Evolutionary conservation across 2,797 vertebrate species (phyloP).

Genomic region (Lophius americanus): DNA sequence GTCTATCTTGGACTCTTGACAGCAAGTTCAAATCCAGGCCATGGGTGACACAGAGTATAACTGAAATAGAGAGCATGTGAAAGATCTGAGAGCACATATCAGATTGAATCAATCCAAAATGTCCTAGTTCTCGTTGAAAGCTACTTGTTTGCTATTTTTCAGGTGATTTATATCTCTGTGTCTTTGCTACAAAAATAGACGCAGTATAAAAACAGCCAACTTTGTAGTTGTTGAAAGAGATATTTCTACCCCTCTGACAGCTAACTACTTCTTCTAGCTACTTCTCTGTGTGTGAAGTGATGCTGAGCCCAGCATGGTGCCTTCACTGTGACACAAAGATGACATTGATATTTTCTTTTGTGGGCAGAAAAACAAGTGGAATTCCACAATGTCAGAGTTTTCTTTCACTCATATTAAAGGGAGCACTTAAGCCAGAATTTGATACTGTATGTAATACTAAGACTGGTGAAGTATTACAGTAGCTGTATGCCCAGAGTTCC

Average conservation of each 20-base stretch:
- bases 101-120: conserved; percentile 5
- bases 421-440: conserved; percentile 32
- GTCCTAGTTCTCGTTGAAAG: conserved; percentile 23
- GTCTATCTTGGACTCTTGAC: conserved; percentile 8
- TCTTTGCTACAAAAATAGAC: conserved; percentile 27
- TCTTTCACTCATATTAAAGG: conserved; percentile 22
- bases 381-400: conserved; percentile 22
- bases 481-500: conserved; percentile 24
- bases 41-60: conserved; percentile 13
- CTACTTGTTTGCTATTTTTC: conserved; percentile 17
- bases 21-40: conserved; percentile 23
- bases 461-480: not conserved
- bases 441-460: conserved; percentile 2
- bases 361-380: conserved; percentile 13
- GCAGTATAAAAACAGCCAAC: conserved; percentile 21
- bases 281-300: conserved; percentile 1
- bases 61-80: conserved; percentile 9
- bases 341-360: not conserved
- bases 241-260: conserved; percentile 22
- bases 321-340: conserved; percentile 15
- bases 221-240: conserved; percentile 27
- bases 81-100: conserved; percentile 14
- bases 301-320: not conserved
- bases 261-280: conserved; percentile 8
- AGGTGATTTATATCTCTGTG: conserved; percentile 23